phyloP scores from a whole-genome alignment of 1,140 invertebrate species.

The Geopemphigus sp. region DNA sequence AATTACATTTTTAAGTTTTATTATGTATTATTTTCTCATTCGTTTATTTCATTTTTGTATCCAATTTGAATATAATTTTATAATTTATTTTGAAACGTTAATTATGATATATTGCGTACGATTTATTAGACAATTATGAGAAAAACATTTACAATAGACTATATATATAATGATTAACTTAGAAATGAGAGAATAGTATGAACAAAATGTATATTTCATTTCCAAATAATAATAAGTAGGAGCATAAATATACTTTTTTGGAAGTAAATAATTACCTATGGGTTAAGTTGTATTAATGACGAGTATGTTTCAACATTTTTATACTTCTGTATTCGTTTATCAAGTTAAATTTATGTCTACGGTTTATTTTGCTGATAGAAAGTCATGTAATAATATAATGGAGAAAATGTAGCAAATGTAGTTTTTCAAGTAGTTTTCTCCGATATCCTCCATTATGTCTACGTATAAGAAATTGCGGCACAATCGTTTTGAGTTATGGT shows the following conservation, averaged over 20 bases:
- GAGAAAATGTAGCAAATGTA: slow-evolving; percentile 7
- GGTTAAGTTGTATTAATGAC: no score
- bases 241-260: no score
- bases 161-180: background rate
- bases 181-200: no score
- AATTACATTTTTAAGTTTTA: background rate
- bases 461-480: background rate
- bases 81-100: background rate
- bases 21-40: background rate
- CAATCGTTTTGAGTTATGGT: background rate
- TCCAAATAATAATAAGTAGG: no score
- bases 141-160: background rate
- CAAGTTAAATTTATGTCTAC: no score
- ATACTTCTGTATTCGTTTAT: background rate
- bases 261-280: no score
- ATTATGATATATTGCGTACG: background rate
- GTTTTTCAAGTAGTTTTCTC: background rate
- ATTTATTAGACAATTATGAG: slow-evolving; percentile 3
- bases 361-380: background rate
- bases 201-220: no score
- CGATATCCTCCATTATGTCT: background rate
- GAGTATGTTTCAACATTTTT: background rate
- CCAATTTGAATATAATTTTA: background rate
- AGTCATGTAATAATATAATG: background rate
- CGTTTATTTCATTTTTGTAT: background rate